Evolutionary conservation across 2,113 vertebrate genomes (phyloP), one percentile per base, ranked within the genome.

Genomic region (Danionella cerebrum): DNA sequence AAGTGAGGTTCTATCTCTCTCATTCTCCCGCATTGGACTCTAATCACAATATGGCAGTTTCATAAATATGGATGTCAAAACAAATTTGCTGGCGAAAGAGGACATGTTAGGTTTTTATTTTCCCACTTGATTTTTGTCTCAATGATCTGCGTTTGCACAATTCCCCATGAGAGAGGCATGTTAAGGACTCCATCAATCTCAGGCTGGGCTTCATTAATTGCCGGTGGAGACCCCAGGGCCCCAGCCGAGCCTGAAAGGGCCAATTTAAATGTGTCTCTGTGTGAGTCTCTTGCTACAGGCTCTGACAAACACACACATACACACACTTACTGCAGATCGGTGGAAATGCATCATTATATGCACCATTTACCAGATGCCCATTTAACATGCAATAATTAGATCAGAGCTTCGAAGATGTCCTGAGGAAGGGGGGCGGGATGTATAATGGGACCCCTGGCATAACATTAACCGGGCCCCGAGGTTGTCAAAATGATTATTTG

Each of bases 321-420:
- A 83, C 83, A 74, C 85, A 88, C 85, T 89, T 89, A 86, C 88
- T 85, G 85, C 84, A 85, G 83, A 76, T 73, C 67, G 54, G 67
- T 84, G 82, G 82, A 81, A 86, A 79, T 80, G 80, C 86, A 86
- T 88, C 85, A 88, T 89, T 89, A 88, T 85, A 86, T 83, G 87
- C 83, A 82, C 86, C 84, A 86, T 89, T 88, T 89, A 87, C 84
- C 88, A 88, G 87, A 87, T 86, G 87, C 87, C 85, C 84, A 87
- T 88, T 89, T 89, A 88, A 88, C 87, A 89, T 87, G 85, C 87
- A 88, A 87, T 89, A 88, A 88, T 89, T 88, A 87, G 86, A 86
- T 85, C 84, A 84, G 82, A 77, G 82, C 79, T 53, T 83, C 84
- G 76, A 67, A 67, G n/a, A n/a, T n/a, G n/a, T n/a, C n/a, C n/a